phyloP scores from a whole-genome alignment of 2,797 vertebrate species.

The Pseudochirops corinnae region DNA sequence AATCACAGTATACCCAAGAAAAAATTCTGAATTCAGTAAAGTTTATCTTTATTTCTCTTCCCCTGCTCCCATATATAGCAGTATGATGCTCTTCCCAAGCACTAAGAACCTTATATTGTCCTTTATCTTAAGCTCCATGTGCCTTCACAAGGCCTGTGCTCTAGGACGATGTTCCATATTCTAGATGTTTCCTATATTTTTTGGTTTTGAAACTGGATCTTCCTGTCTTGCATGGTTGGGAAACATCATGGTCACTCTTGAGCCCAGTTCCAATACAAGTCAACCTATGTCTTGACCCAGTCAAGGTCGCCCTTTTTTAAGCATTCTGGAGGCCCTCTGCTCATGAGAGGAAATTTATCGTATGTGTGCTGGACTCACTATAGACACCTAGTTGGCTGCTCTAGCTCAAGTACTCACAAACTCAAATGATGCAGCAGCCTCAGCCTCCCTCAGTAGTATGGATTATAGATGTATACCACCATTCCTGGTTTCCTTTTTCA shows the following conservation, averaged over 20 bases:
- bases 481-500: not conserved
- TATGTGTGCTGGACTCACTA: not conserved
- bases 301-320: not conserved
- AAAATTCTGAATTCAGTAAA: not conserved
- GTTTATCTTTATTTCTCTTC: not conserved
- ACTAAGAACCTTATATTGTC: not conserved
- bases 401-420: not conserved
- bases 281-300: not conserved
- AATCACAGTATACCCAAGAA: not conserved
- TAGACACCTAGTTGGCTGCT: not conserved
- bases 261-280: not conserved
- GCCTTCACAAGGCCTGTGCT: not conserved
- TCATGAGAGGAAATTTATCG: not conserved
- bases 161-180: not conserved
- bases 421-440: not conserved
- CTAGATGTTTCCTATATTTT: not conserved
- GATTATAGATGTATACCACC: not conserved
- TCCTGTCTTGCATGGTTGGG: not conserved
- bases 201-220: not conserved
- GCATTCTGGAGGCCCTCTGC: not conserved
- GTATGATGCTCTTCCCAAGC: not conserved
- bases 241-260: not conserved
- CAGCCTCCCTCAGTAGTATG: not conserved
- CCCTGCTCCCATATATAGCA: not conserved
- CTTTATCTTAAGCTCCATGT: not conserved